Evolutionary conservation across 1,140 invertebrate species (phyloP), one percentile per base, ranked within the genome.

Genomic region (Papilio aristodemus): DNA sequence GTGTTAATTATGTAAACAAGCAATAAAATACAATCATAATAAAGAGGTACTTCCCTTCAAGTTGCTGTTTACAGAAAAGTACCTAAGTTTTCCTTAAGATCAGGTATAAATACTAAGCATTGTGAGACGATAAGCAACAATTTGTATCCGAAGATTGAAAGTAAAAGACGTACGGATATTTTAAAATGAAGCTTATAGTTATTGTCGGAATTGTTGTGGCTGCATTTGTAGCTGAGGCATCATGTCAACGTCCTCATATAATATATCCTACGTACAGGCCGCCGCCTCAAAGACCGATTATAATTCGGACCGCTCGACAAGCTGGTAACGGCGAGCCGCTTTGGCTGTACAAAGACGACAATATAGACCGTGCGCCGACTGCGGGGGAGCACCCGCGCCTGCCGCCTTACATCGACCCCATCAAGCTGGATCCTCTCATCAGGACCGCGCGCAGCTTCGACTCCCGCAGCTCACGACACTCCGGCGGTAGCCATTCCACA

Each of bases 301-400:
- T 78, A 8, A 78, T 74, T 37, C 69, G 79, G n/a, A 78, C 71
- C 0, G 67, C 69, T 14, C 71, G 84, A 63, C 72, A 78, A 37
- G 71, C 63, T 4, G 59, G 71, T 3, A 63, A 70, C 5, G 72
- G 75, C n/a, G 63, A 85, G n/a, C 81, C 84, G 10, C 71, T 78
- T 14, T 85, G 81, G 83, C 32, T 87, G 22, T 78, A 80, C 46
- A 59, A 83, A 68, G 85, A 77, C 5, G 77, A 76, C 22, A 58
- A 81, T 39, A 69, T 80, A 4, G 69, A 72, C 7, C 67, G 72
- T 38, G 83, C 81, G 8, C 83, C 80, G 0, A 60, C 80, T 1
- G 76, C 69, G 5, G 78, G 70, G 7, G 83, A 85, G 19, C 79
- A 86, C 63, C 86, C 84, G 4, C 37, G 72, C 5, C 66, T 87